These are phyloP conservation scores for Rhadina sibilatrix DNA, from an alignment of 2,113 vertebrate species.

Conservation along the genomic window DNA sequence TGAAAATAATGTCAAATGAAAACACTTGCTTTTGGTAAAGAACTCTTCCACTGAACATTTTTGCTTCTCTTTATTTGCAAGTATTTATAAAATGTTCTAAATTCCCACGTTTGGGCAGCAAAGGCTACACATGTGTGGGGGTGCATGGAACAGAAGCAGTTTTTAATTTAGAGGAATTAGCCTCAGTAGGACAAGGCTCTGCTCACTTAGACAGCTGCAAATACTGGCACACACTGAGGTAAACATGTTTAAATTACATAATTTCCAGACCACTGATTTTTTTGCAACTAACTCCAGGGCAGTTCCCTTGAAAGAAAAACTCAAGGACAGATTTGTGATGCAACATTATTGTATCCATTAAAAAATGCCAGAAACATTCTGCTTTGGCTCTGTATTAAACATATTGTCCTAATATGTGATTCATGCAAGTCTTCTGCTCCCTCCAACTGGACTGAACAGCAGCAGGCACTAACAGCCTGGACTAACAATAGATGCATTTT, in stretches of 20 bases:
- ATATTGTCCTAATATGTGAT: neutral
- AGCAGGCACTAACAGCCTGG: neutral
- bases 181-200: neutral
- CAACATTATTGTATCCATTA: slow-evolving; percentile 16
- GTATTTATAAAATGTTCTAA: neutral
- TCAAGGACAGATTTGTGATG: slow-evolving; percentile 55
- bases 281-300: slow-evolving; percentile 60
- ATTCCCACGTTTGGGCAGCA: neutral
- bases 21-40: neutral
- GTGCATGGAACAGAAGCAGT: neutral
- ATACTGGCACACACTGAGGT: slow-evolving; percentile 37
- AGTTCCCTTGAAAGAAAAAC: slow-evolving; percentile 60
- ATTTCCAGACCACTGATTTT: slow-evolving; percentile 61
- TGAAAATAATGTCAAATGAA: neutral
- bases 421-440: neutral
- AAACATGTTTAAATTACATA: slow-evolving; percentile 65
- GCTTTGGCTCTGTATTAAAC: neutral
- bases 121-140: neutral
- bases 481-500: neutral
- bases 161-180: slow-evolving; percentile 44
- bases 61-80: neutral
- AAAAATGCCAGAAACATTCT: slow-evolving; percentile 27
- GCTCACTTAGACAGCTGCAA: slow-evolving; percentile 38
- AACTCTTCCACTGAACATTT: neutral
- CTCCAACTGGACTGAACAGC: neutral